Conservation (phyloP, 2,888 invertebrate species). For the Heliconius aoede region DNA sequence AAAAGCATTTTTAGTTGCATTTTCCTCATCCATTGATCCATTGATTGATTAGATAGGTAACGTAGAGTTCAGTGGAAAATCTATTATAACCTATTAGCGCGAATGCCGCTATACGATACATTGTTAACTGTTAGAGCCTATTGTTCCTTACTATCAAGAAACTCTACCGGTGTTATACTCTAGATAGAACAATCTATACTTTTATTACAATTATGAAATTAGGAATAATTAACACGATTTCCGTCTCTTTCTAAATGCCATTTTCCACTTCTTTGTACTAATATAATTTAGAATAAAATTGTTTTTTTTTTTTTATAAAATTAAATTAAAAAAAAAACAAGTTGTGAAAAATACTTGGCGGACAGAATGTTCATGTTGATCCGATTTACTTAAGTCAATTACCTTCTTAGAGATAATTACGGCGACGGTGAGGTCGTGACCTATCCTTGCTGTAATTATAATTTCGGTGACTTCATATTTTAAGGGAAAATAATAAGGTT, state of each 20-base stretch:
- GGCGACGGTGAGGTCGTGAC: constrained; percentile 25
- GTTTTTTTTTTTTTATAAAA: background rate
- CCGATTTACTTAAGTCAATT: constrained; percentile 37
- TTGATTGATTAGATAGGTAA: too few relatives aligned
- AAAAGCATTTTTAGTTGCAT: too few relatives aligned
- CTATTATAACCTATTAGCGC: constrained; percentile 32
- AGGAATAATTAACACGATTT: background rate
- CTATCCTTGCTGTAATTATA: constrained; percentile 22
- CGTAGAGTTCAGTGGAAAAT: constrained; percentile 18
- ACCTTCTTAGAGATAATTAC: constrained; percentile 30
- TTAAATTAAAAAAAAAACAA: constrained; percentile 12
- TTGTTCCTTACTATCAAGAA: constrained; percentile 28
- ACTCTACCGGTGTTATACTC: constrained; percentile 12
- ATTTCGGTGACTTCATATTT: constrained; percentile 2
- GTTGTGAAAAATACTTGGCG: background rate
- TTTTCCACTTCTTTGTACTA: background rate
- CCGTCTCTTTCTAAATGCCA: background rate
- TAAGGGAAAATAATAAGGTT: background rate
- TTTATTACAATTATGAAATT: background rate
- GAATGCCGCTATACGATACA: constrained; percentile 34
- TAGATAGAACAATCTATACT: background rate
- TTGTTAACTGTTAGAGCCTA: constrained; percentile 21
- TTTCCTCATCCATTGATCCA: background rate
- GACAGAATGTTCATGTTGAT: constrained; percentile 30
- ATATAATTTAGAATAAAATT: background rate